phyloP scores from a whole-genome alignment of 2,888 invertebrate species.

The Ormyrus pomaceus region DNA sequence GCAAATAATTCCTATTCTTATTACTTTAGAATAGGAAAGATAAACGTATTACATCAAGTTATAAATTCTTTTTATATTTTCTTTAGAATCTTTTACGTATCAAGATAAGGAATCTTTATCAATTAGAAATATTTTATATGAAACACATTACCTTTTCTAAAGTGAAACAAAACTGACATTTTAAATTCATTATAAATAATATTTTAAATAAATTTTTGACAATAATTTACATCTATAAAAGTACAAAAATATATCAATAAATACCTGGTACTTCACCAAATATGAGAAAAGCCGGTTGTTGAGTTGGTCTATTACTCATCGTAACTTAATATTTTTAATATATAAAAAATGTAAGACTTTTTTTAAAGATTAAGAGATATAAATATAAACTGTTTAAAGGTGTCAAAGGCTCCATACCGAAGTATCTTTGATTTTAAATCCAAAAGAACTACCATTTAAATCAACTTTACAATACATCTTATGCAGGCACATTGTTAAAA shows the following conservation, averaged over 20 bases:
- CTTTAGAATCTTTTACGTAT: too few relatives aligned
- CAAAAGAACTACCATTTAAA: background rate
- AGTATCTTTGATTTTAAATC: slow-evolving; percentile 8
- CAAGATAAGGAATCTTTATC: too few relatives aligned
- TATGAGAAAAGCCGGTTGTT: slow-evolving; percentile 16
- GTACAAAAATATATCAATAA: slow-evolving; percentile 8
- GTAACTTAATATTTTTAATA: too few relatives aligned
- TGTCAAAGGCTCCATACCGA: slow-evolving; percentile 31
- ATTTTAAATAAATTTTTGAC: background rate
- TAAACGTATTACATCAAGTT: too few relatives aligned
- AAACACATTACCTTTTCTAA: too few relatives aligned
- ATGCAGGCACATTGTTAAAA: background rate
- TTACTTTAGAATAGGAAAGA: too few relatives aligned
- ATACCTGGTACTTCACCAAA: slow-evolving; percentile 52
- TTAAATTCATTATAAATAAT: background rate
- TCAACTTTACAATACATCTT: background rate
- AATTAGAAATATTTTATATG: too few relatives aligned
- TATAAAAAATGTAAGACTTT: too few relatives aligned
- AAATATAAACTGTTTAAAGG: background rate
- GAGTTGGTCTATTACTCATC: slow-evolving; percentile 22
- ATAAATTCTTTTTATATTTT: too few relatives aligned
- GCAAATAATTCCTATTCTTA: too few relatives aligned
- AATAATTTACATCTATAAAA: background rate
- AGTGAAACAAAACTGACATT: too few relatives aligned
- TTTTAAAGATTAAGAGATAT: slow-evolving; percentile 10